Evolutionary conservation across 2,113 vertebrate genomes (phyloP).

Genomic region (Fukomys damarensis): DNA sequence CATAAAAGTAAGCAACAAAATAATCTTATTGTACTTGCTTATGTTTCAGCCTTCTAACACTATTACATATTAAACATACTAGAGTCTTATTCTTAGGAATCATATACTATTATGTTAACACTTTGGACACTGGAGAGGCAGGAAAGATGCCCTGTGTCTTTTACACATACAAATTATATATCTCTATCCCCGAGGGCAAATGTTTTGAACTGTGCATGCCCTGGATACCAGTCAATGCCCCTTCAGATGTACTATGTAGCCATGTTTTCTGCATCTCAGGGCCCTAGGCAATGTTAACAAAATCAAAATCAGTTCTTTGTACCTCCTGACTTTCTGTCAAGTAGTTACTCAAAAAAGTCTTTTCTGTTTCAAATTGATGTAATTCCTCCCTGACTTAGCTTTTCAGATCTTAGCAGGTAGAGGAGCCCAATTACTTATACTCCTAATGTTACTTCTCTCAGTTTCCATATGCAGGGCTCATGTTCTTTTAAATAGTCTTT

Average conservation of each 20-base stretch:
- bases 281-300: not conserved
- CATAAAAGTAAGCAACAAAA: fast-evolving
- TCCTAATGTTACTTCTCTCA: not conserved
- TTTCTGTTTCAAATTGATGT: too few species aligned
- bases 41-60: not conserved
- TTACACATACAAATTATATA: not conserved
- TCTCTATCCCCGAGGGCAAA: not conserved
- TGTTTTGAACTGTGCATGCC: fast-evolving
- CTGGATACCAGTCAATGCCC: not conserved
- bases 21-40: not conserved
- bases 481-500: not conserved
- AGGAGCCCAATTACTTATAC: not conserved
- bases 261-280: not conserved
- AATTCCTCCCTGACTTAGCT: not conserved
- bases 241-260: not conserved
- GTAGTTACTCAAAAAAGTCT: not conserved
- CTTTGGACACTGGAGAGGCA: not conserved
- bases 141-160: not conserved
- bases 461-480: not conserved
- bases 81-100: not conserved
- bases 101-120: not conserved
- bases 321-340: not conserved
- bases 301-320: not conserved
- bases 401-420: not conserved
- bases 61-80: not conserved